A percentile compares a stretch with the other conserved stretches of the same genome.
Evolutionary conservation across 2,797 vertebrate genomes (phyloP).

Genomic region (Myripristis jacobus): DNA sequence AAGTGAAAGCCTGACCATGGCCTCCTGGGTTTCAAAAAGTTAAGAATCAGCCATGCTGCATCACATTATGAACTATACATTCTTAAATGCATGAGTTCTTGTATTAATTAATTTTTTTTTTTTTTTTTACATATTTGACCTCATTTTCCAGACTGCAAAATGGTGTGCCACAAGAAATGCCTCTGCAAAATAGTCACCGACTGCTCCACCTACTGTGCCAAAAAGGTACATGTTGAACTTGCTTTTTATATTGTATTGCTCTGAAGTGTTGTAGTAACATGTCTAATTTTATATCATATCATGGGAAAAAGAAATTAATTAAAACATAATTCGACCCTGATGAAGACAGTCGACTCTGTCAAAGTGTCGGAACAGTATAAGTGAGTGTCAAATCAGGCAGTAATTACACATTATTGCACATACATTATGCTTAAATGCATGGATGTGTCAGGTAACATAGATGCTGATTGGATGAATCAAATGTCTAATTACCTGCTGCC

Average conservation of each 20-base stretch:
- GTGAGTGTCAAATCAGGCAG: no score
- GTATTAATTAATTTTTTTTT: neutral
- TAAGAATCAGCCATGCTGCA: neutral
- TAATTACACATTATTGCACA: no score
- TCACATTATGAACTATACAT: neutral
- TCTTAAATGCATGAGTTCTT: neutral
- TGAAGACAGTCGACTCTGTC: no score
- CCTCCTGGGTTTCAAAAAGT: no score
- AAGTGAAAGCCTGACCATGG: no score
- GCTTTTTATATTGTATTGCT: no score
- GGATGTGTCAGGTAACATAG: neutral
- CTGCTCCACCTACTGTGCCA: conserved; percentile 86
- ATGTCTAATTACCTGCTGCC: neutral
- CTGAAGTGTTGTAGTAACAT: no score
- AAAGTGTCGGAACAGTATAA: neutral
- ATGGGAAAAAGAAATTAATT: no score
- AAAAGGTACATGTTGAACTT: conserved; percentile 88
- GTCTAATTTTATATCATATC: no score
- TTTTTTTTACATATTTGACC: neutral
- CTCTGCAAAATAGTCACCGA: conserved; percentile 88
- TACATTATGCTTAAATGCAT: neutral
- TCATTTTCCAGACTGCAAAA: conserved; percentile 89
- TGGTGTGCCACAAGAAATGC: conserved; percentile 98
- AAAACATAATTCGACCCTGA: no score
- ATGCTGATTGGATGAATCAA: neutral